Percentiles rank a stretch among this genome's conserved stretches.
Evolutionary conservation across 1,140 invertebrate species (phyloP).

Genomic region (Prorops nasuta): DNA sequence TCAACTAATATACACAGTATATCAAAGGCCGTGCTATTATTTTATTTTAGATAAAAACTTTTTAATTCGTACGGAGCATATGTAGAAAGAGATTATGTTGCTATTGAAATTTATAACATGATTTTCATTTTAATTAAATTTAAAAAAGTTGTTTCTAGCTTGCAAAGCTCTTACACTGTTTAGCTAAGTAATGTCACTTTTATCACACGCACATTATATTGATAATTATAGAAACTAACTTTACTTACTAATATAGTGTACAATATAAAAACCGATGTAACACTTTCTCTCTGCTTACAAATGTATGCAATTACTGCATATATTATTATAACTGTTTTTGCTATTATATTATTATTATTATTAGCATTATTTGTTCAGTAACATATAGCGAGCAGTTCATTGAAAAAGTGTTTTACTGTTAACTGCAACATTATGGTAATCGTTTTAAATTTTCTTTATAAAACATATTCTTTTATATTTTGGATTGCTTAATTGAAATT

Average conservation of each 20-base stretch:
- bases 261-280: conserved; percentile 26
- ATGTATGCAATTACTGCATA: conserved; percentile 18
- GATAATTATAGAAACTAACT: conserved; percentile 11
- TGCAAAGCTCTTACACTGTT: conserved; percentile 7
- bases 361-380: too few species aligned
- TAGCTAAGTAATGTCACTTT: conserved; percentile 11
- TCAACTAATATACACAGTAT: conserved; percentile 25
- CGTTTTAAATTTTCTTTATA: neutral
- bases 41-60: conserved; percentile 17
- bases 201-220: conserved; percentile 12
- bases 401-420: neutral
- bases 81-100: conserved; percentile 12
- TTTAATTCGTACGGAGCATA: too few species aligned
- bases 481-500: too few species aligned
- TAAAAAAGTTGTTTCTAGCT: conserved; percentile 9
- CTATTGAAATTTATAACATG: conserved; percentile 8
- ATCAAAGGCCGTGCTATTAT: conserved; percentile 29
- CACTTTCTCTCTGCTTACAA: conserved; percentile 13
- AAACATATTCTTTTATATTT: too few species aligned
- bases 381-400: too few species aligned
- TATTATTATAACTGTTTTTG: neutral
- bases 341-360: neutral
- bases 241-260: conserved; percentile 15
- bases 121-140: conserved; percentile 8
- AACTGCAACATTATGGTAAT: neutral